Percentiles rank a stretch among this genome's conserved stretches.
Conservation (phyloP, 2,113 vertebrate species). For the Mobula hypostoma region DNA sequence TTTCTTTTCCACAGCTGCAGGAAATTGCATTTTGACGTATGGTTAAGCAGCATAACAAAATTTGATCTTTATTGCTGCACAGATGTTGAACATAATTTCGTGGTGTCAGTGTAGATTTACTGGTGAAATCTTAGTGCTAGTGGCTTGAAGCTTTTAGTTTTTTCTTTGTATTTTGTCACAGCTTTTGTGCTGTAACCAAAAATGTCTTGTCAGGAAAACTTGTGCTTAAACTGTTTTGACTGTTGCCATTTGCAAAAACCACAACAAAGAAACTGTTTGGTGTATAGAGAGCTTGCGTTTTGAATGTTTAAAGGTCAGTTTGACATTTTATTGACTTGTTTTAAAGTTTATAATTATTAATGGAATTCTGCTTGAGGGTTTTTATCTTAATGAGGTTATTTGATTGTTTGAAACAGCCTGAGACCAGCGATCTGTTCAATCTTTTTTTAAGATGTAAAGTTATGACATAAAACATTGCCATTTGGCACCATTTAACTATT, state of each 20-base stretch:
- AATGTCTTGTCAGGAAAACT: not conserved
- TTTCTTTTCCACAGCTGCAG: not conserved
- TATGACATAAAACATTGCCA: no score
- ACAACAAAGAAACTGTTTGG: not conserved
- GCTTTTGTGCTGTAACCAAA: not conserved
- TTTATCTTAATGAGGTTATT: not conserved
- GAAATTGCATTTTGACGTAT: not conserved
- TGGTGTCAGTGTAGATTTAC: not conserved
- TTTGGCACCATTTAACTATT: no score
- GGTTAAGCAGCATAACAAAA: not conserved
- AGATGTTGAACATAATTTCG: not conserved
- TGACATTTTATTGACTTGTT: constrained; percentile 11
- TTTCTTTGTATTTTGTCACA: not conserved
- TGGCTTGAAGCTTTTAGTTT: not conserved
- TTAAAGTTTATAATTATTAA: constrained; percentile 4
- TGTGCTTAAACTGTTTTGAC: constrained; percentile 26
- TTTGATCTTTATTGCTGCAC: not conserved
- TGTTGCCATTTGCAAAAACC: not conserved
- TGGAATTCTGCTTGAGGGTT: not conserved
- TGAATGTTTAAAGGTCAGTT: not conserved
- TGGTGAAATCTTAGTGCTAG: not conserved
- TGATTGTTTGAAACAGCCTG: not conserved
- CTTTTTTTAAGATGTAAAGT: not conserved
- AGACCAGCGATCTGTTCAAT: not conserved
- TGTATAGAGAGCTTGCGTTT: not conserved